Base-by-base conservation (phyloP, 1,140 invertebrate species). In the Bombus affinis region DNA sequence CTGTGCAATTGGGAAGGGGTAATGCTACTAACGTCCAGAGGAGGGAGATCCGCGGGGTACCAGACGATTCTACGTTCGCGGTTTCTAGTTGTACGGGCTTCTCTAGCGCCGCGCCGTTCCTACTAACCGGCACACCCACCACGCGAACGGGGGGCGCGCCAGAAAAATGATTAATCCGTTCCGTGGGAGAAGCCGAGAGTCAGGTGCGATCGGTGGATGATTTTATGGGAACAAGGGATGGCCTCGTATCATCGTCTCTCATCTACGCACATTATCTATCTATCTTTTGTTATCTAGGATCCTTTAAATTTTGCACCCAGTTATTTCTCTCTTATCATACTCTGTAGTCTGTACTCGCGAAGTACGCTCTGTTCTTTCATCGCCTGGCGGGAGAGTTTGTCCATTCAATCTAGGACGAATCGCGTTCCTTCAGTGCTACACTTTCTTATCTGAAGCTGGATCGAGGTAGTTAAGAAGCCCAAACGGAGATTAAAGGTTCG, bases 341-440 rank as follows among this genome's bases (percentile, higher is more conserved):
- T n/a, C 18, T 13, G 1, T 18, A 22, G 47, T 32, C 5, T 37
- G 32, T 9, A 47, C 28, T 13, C 13, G n/a, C 28, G 47, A 53
- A 53, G 5, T 53, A 53, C 18, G 47, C 70, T 28, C 13, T 13
- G 70, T 37, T 83, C 86, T 68, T 86, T 77, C 66, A 68, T 70
- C 75, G 79, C 62, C 59, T 59, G 79, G 74, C 77, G 75, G 79
- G 83, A 85, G 80, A 87, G 88, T 88, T 47, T 77, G 87, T 53
- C 79, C 66, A 88, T 90, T 90, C 66, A 86, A 53, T 22, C 18
- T 53, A 5, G n/a, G 1, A 6, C 13, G 81, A 57, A 72, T 76
- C 78, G 37, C 35, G 88, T 77, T 53, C 89, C 83, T 89, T 89
- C 81, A 89, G 62, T 76, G 78, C 18, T 28, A 77, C 59, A 62